Base-by-base conservation (phyloP, 2,888 invertebrate genomes). In the Pandemis corylana region DNA sequence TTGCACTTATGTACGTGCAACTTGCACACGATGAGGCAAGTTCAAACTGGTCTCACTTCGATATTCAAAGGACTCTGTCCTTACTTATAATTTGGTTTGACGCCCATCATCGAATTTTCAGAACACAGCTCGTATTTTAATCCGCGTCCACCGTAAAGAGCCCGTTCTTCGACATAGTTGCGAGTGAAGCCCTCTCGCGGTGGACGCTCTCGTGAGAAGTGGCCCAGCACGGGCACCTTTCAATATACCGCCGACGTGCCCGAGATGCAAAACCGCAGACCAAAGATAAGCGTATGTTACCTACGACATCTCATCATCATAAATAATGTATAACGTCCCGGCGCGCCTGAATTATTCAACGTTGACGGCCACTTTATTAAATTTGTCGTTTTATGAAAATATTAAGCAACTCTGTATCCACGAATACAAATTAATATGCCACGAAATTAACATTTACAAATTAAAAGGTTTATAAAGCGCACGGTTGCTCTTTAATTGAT, bases 311-410 rank as follows among this genome's bases (percentile, higher is more conserved):
- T 90, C 89, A 93, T 93, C 90, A 90, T 87, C 90, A 92, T 94
- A 93, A 94, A 94, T 94, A 92, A 94, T 94, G 91, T 92, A 94
- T 92, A 86, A 82, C 85, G 86, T 83, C 83, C 88, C 87, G 82
- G 80, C 87, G 82, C 83, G 84, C 84, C 84, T 94, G 94, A 93
- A 93, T 94, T 85, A 93, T 94, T 93, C 92, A 93, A 89, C 89
- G 87, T 82, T 85, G 86, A 87, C 87, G 89, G 88, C 87, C 90
- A 92, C 90, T 93, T 92, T 93, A 94, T 94, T 93, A 92, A 93
- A 94, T 93, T 92, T 90, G 91, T 90, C 90, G 83, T 89, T 90
- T 89, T 88, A 89, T 86, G 85, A 89, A 89, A 90, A 89, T 85
- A 87, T 85, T 87, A 84, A 86, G 82, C 85, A 84, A 85, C 83